A percentile compares a stretch with the other conserved stretches of the same genome.
Conservation (phyloP, 2,888 invertebrate genomes). For the Limenitis camilla region DNA sequence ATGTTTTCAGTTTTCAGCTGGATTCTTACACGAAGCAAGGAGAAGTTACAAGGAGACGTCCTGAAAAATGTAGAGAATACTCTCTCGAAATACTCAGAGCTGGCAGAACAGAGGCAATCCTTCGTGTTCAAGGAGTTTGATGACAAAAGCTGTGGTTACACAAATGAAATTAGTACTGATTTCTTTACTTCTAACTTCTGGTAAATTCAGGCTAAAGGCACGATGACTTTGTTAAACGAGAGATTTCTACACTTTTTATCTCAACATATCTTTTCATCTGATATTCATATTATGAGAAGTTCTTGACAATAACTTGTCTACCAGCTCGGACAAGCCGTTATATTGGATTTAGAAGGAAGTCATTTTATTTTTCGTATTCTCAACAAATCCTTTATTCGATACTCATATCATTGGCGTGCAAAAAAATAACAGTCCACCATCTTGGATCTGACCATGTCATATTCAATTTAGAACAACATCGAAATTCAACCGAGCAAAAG, state of each 20-base stretch:
- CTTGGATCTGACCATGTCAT: too few relatives aligned
- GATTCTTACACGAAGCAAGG: constrained; percentile 53
- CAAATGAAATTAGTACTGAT: constrained; percentile 45
- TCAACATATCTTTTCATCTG: too few relatives aligned
- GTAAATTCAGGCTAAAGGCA: constrained; percentile 29
- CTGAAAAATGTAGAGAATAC: constrained; percentile 50
- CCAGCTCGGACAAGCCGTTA: too few relatives aligned
- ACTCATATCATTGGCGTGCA: too few relatives aligned
- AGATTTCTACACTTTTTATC: neutral
- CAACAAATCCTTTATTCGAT: too few relatives aligned
- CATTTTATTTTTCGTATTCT: too few relatives aligned
- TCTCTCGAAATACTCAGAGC: constrained; percentile 52
- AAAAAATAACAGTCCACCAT: too few relatives aligned
- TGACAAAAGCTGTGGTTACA: constrained; percentile 44
- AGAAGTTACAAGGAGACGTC: constrained; percentile 44
- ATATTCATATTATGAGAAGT: too few relatives aligned
- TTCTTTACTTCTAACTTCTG: constrained; percentile 61
- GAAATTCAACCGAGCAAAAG: too few relatives aligned
- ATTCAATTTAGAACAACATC: too few relatives aligned
- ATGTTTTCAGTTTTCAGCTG: constrained; percentile 55
- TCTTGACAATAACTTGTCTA: too few relatives aligned
- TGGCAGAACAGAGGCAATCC: constrained; percentile 47
- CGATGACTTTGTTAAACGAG: neutral
- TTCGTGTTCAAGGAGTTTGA: constrained; percentile 59
- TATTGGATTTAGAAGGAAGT: too few relatives aligned